Evolutionary conservation across 2,797 vertebrate species (phyloP), one percentile per base, ranked within the genome.

Genomic region (Pangasius macronema): DNA sequence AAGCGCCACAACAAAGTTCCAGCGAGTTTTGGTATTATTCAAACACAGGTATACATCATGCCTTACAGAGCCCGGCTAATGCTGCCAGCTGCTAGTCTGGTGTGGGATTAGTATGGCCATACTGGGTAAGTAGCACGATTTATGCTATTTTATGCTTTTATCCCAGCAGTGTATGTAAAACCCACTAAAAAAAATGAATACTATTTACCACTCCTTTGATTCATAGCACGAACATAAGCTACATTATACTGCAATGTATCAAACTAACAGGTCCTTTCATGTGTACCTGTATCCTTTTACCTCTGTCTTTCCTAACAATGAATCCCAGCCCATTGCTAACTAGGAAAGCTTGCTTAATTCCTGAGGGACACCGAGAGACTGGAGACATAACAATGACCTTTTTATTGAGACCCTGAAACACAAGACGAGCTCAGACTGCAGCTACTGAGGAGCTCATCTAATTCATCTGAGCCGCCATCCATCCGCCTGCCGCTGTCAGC

Each of bases 361-460:
- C 91, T 89, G 79, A 84, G 89, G 89, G 91, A 93, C 1, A 10
- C 39, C 61, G 70, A 83, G 81, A 53, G 70, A 89, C 87, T 90
- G 82, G 88, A 92, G 89, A 89, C 92, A 89, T 80, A 91, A 95
- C 90, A 96, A 96, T 93, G 87, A 87, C 86, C 84, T 88, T 90
- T 94, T 95, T 93, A 93, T 93, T 92, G 88, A 75, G 53, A 85
- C 82, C n/a, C 84, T 93, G 92, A 91, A 93, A 94, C 87, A 88
- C 77, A 92, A 93, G 92, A 92, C 87, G 84, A 90, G 85, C 87
- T 87, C 87, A 89, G 83, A 89, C 88, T 85, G 51, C 86, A 86
- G 87, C 63, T 75, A 85, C 59, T 42, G 20, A 84, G 46, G 30
- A 84, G 24, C 65, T 84, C 39, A n/a, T 68, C 82, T 82, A 51